Percentiles rank a stretch among this genome's conserved stretches.
phyloP scores from a whole-genome alignment of 1,140 invertebrate genomes.

The Bombyx mori region DNA sequence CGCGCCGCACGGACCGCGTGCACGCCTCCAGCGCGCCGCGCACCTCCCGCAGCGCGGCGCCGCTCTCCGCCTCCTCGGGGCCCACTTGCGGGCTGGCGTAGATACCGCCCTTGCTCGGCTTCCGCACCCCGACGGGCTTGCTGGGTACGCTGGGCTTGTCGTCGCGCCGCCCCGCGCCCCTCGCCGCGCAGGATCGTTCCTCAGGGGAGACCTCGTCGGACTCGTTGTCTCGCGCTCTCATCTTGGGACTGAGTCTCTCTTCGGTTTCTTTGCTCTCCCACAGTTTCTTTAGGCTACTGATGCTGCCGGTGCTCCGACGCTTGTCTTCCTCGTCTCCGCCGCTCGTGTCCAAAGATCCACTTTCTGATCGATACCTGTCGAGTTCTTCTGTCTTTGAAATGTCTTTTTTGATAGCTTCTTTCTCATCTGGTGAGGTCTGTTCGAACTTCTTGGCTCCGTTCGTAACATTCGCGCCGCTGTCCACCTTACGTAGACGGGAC shows the following conservation, averaged over 20 bases:
- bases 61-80: constrained; percentile 7
- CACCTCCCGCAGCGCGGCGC: not conserved
- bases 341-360: constrained; percentile 67
- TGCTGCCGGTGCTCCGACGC: constrained; percentile 91
- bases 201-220: constrained; percentile 70
- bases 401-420: constrained; percentile 31
- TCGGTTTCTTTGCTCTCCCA: constrained; percentile 85
- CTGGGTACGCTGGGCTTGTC: constrained; percentile 82
- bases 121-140: constrained; percentile 69
- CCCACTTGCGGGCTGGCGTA: constrained; percentile 76
- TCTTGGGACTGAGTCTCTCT: constrained; percentile 76
- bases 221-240: constrained; percentile 63
- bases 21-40: not conserved
- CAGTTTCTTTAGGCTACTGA: constrained; percentile 91
- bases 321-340: constrained; percentile 85
- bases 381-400: constrained; percentile 47
- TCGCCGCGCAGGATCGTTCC: constrained; percentile 47
- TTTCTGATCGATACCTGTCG: constrained; percentile 68
- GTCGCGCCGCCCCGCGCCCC: constrained; percentile 47
- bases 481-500: constrained; percentile 86
- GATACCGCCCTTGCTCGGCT: constrained; percentile 60
- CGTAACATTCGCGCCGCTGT: constrained; percentile 60
- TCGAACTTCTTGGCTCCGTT: constrained; percentile 64
- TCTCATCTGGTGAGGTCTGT: constrained; percentile 59
- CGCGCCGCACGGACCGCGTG: constrained; percentile 31